Evolutionary conservation across 2,113 vertebrate genomes (phyloP).

Genomic region (Oreocharis arfaki): DNA sequence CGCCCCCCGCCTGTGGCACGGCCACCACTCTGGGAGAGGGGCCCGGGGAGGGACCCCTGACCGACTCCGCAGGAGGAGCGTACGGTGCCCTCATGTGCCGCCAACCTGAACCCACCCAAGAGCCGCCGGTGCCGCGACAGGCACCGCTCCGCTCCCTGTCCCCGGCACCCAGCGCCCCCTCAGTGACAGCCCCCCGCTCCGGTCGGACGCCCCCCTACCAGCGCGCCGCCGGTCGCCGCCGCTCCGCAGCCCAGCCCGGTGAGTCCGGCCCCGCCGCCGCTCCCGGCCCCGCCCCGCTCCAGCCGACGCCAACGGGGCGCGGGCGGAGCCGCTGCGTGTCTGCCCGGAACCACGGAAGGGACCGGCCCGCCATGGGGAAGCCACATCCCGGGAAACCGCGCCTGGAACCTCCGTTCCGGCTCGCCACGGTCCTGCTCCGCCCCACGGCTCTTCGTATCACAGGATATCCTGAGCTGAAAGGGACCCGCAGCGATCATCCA

Average conservation of each 20-base stretch:
- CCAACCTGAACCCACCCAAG: not conserved
- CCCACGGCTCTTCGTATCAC: fast-evolving
- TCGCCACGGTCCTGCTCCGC: not conserved
- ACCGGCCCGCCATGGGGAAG: not conserved
- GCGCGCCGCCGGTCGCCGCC: not conserved
- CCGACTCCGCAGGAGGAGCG: not conserved
- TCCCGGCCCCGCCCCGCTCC: not conserved
- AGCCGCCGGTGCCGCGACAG: not conserved
- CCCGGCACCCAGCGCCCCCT: not conserved
- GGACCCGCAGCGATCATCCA: not conserved
- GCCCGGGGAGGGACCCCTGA: not conserved
- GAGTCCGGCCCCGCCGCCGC: not conserved
- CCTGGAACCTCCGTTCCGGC: not conserved
- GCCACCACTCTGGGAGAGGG: not conserved
- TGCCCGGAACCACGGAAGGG: not conserved
- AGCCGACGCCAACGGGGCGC: slow-evolving; percentile 40
- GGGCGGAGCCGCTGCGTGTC: not conserved
- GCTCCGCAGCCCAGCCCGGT: not conserved
- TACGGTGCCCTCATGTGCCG: not conserved
- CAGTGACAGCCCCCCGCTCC: not conserved
- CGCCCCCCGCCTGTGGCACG: not conserved
- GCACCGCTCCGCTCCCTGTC: not conserved
- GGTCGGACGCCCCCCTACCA: not conserved
- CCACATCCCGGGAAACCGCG: not conserved
- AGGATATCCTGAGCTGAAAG: not conserved